These are phyloP conservation scores for Scelioninae gen. 1 DNA, from an alignment of 2,888 invertebrate genomes.

Conservation along the genomic window DNA sequence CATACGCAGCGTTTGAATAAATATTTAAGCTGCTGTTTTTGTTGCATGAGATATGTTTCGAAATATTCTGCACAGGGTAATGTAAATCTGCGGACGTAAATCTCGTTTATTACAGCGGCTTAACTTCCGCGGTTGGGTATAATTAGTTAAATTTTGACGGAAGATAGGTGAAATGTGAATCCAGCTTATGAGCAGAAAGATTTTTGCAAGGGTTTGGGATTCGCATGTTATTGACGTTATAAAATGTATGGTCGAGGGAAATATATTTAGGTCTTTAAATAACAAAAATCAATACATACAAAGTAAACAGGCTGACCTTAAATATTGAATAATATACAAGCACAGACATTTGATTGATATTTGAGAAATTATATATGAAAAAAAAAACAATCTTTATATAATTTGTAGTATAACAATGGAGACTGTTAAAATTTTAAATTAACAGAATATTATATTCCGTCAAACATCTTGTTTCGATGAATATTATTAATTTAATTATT, in stretches of 20 bases:
- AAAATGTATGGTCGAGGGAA: not conserved
- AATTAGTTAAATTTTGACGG: slow-evolving; percentile 4
- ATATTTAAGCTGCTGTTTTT: not conserved
- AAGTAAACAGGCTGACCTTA: slow-evolving; percentile 24
- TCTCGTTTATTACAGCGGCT: slow-evolving; percentile 5
- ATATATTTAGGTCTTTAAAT: slow-evolving; percentile 24
- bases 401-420: no score
- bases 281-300: slow-evolving; percentile 21
- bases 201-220: not conserved
- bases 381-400: no score
- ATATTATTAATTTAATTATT: no score
- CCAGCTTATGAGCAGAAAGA: not conserved
- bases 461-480: no score
- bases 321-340: not conserved
- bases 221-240: not conserved
- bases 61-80: not conserved
- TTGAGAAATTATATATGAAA: no score
- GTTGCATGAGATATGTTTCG: not conserved
- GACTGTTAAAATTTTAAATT: no score
- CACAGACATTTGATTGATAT: no score
- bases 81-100: not conserved
- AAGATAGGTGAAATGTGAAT: slow-evolving; percentile 1
- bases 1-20: no score
- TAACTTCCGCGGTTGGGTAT: not conserved
- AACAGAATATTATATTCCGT: no score